A percentile compares a stretch with the other conserved stretches of the same genome.
Conservation (phyloP, 2,113 vertebrate species). For the Elgaria multicarinata region DNA sequence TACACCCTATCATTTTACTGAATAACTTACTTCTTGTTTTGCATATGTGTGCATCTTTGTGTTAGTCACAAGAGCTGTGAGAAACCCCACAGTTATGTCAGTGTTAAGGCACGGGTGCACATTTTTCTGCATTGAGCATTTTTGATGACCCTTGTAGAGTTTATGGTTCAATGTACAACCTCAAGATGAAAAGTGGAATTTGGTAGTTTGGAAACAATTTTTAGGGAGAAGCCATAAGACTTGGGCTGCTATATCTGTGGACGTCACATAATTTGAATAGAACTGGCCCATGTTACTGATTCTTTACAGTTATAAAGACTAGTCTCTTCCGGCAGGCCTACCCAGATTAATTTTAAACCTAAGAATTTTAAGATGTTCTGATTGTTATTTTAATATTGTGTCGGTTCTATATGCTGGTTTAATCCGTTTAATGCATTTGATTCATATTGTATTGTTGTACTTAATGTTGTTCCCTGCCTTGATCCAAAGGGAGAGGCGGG, state of each 20-base stretch:
- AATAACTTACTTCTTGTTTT: background rate
- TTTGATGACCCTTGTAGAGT: background rate
- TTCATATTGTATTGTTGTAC: too few relatives aligned
- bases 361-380: too few relatives aligned
- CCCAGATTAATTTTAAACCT: too few relatives aligned
- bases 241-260: background rate
- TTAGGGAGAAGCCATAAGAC: too few relatives aligned
- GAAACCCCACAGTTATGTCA: background rate
- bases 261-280: background rate
- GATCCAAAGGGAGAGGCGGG: too few relatives aligned
- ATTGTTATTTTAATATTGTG: too few relatives aligned
- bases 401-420: too few relatives aligned
- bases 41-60: background rate
- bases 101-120: rapidly evolving
- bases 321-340: too few relatives aligned
- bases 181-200: background rate
- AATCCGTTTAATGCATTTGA: too few relatives aligned
- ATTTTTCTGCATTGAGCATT: background rate
- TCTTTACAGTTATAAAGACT: too few relatives aligned
- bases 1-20: background rate
- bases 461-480: too few relatives aligned
- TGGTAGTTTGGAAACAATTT: background rate
- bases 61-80: background rate
- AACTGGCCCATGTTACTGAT: too few relatives aligned
- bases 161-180: background rate